Evolutionary conservation across 2,888 invertebrate species (phyloP).

Genomic region (Yponomeuta cagnagella): DNA sequence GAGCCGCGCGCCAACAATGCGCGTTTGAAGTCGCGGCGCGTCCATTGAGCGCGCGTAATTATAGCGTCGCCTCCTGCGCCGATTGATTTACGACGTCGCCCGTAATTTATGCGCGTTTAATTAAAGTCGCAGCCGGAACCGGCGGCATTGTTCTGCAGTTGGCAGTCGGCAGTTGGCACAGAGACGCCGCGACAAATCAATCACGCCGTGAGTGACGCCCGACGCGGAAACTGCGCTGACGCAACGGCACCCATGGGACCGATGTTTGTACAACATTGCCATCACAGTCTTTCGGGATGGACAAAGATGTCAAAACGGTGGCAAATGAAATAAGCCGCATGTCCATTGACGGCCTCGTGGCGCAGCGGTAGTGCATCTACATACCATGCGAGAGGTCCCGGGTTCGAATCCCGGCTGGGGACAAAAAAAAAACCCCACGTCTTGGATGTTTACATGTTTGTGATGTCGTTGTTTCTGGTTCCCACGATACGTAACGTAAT

Average conservation of each 20-base stretch:
- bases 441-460: no score
- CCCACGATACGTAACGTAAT: no score
- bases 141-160: constrained; percentile 13
- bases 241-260: background rate
- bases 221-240: constrained; percentile 1
- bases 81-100: constrained; percentile 55
- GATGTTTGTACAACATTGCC: no score
- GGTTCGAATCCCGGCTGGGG: no score
- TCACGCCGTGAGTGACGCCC: background rate
- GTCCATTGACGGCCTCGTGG: no score
- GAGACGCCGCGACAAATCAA: constrained; percentile 5
- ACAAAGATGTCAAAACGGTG: no score
- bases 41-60: constrained; percentile 26
- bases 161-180: constrained; percentile 9
- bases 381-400: no score
- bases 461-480: no score
- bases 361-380: no score
- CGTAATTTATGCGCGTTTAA: constrained; percentile 65
- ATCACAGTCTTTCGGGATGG: no score
- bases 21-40: constrained; percentile 36
- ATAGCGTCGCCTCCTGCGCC: constrained; percentile 31
- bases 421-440: no score
- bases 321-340: no score
- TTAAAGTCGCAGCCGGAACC: constrained; percentile 61
- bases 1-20: constrained; percentile 39